Conservation (phyloP, 2,888 invertebrate species). For the Micropterix aruncella region DNA sequence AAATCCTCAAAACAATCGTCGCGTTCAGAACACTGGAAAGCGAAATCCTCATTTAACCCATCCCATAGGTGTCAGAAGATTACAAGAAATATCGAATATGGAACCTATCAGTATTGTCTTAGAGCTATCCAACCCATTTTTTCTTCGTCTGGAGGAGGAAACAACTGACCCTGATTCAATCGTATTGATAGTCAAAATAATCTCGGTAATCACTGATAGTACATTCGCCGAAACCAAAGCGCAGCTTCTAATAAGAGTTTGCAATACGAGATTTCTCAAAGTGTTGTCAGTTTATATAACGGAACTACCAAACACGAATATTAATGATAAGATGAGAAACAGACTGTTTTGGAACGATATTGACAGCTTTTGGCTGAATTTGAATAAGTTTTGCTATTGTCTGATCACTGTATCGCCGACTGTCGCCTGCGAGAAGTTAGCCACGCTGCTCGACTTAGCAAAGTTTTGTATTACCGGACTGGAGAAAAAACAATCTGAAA, state of each 20-base stretch:
- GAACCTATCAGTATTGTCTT: not conserved
- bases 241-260: conserved; percentile 21
- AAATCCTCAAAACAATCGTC: no score
- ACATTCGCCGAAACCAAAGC: conserved; percentile 23
- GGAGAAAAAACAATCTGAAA: not conserved
- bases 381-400: conserved; percentile 8
- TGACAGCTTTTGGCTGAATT: conserved; percentile 25
- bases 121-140: conserved; percentile 6
- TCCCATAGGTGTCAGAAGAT: not conserved
- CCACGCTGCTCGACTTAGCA: not conserved
- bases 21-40: no score
- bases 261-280: conserved; percentile 22
- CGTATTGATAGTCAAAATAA: conserved; percentile 24
- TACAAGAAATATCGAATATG: not conserved
- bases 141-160: conserved; percentile 5
- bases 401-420: not conserved
- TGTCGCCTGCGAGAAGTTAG: not conserved
- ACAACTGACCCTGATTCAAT: conserved; percentile 19
- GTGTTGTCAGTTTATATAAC: conserved; percentile 21
- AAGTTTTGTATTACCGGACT: not conserved
- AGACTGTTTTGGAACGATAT: conserved; percentile 23
- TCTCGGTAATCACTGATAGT: conserved; percentile 24
- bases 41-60: not conserved
- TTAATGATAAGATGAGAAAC: conserved; percentile 15
- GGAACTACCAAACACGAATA: conserved; percentile 21